Evolutionary conservation across 2,888 invertebrate genomes (phyloP).

Genomic region (Ophion slaviceki): DNA sequence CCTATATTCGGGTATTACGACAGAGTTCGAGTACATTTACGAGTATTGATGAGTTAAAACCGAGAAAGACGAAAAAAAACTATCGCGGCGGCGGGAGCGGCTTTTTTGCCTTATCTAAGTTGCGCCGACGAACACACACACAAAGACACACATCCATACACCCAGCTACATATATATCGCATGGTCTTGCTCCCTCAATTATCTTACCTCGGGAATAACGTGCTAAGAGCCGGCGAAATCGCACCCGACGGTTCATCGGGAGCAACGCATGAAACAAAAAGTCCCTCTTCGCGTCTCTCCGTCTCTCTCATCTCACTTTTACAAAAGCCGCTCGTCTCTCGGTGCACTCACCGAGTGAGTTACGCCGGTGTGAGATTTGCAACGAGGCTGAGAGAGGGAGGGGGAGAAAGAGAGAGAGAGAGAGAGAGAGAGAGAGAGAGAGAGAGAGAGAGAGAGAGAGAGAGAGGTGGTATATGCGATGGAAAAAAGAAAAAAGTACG

Average conservation of each 20-base stretch:
- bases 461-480: neutral
- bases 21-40: conserved; percentile 60
- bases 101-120: conserved; percentile 26
- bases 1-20: conserved; percentile 62
- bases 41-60: conserved; percentile 54
- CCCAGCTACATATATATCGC: neutral
- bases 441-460: conserved; percentile 37
- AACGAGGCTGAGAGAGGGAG: conserved; percentile 55
- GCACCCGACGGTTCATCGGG: conserved; percentile 66
- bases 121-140: neutral
- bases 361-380: conserved; percentile 45
- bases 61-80: conserved; percentile 33
- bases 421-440: conserved; percentile 39
- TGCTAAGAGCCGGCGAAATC: conserved; percentile 75
- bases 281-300: conserved; percentile 13
- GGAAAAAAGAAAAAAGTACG: neutral
- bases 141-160: neutral
- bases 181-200: conserved; percentile 70
- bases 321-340: conserved; percentile 35
- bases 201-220: conserved; percentile 73
- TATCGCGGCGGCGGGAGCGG: conserved; percentile 1
- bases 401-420: conserved; percentile 29
- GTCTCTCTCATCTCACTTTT: conserved; percentile 53
- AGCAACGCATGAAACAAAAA: conserved; percentile 45
- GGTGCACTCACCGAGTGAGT: conserved; percentile 49